Percentiles rank a stretch among this genome's conserved stretches.
These are phyloP conservation scores for Serranochromis macrocephalus DNA, from an alignment of 2,113 vertebrate species.

Conservation along the genomic window DNA sequence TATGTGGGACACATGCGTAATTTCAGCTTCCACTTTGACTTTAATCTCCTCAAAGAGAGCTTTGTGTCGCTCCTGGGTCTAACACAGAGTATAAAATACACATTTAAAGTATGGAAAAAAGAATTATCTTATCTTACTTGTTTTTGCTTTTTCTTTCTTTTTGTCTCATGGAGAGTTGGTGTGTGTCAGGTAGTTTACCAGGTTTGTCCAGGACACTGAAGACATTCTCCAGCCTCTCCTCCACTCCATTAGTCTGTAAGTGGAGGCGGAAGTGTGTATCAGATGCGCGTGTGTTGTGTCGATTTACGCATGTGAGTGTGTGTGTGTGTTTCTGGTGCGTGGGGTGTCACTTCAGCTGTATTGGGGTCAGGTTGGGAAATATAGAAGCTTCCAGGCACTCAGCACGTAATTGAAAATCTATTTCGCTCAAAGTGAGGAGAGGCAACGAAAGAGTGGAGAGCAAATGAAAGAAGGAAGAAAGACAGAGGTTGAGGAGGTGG, in stretches of 20 bases:
- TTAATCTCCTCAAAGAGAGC: neutral
- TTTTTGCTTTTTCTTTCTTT: neutral
- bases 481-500: neutral
- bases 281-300: constrained; percentile 13
- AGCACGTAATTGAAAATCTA: constrained; percentile 71
- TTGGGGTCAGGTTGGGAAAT: constrained; percentile 70
- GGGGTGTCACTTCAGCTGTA: constrained; percentile 59
- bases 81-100: neutral
- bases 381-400: constrained; percentile 70
- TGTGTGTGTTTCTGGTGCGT: constrained; percentile 29
- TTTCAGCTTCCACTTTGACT: neutral
- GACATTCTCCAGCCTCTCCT: constrained; percentile 51
- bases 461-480: constrained; percentile 61
- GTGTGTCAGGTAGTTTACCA: constrained; percentile 26
- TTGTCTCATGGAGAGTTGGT: neutral
- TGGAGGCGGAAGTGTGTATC: constrained; percentile 57
- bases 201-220: constrained; percentile 37
- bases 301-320: constrained; percentile 1
- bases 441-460: constrained; percentile 57
- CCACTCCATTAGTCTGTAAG: constrained; percentile 66
- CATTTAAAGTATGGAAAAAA: neutral
- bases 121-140: neutral
- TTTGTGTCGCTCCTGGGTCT: neutral
- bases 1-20: neutral
- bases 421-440: constrained; percentile 68